phyloP scores from a whole-genome alignment of 2,797 vertebrate species.

The Poeciliopsis paucimaculata region DNA sequence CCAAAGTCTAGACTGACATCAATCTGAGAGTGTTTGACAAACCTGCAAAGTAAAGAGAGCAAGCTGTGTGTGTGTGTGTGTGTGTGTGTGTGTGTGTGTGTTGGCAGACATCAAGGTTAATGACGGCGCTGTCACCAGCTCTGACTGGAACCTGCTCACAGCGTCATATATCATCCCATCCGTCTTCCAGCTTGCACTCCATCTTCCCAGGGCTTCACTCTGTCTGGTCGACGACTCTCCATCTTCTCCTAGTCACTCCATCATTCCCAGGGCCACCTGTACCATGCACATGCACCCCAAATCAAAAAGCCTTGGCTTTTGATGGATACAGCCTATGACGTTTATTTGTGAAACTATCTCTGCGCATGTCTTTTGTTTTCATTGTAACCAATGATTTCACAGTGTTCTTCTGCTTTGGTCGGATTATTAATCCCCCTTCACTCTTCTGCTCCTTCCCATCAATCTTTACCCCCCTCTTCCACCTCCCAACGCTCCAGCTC shows the following conservation, averaged over 20 bases:
- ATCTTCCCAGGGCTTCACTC: slow-evolving; percentile 70
- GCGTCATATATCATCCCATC: slow-evolving; percentile 57
- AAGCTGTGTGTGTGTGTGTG: slow-evolving; percentile 2
- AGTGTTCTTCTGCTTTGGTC: slow-evolving; percentile 26
- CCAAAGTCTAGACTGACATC: slow-evolving; percentile 25
- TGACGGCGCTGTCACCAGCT: slow-evolving; percentile 54
- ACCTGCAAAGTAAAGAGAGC: slow-evolving; percentile 3
- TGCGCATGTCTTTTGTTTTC: slow-evolving; percentile 21
- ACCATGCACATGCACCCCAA: slow-evolving; percentile 30
- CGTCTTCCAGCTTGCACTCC: slow-evolving; percentile 60
- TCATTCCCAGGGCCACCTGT: slow-evolving; percentile 68
- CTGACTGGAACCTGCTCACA: slow-evolving; percentile 26
- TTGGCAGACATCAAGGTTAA: slow-evolving; percentile 75
- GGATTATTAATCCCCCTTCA: slow-evolving; percentile 4
- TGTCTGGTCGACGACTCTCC: slow-evolving; percentile 61
- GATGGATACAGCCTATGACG: slow-evolving; percentile 58
- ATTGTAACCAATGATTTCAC: slow-evolving; percentile 6
- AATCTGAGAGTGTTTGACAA: slow-evolving; percentile 29
- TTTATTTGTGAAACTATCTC: slow-evolving; percentile 14
- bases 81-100: slow-evolving; percentile 27
- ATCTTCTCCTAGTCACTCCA: slow-evolving; percentile 71
- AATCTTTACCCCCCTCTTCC: not conserved
- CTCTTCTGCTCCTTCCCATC: not conserved
- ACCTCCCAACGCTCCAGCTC: slow-evolving; percentile 78
- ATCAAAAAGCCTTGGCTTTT: slow-evolving; percentile 59